A percentile compares a stretch with the other conserved stretches of the same genome.
phyloP scores from a whole-genome alignment of 2,797 vertebrate genomes.

The Botia almorhae region DNA sequence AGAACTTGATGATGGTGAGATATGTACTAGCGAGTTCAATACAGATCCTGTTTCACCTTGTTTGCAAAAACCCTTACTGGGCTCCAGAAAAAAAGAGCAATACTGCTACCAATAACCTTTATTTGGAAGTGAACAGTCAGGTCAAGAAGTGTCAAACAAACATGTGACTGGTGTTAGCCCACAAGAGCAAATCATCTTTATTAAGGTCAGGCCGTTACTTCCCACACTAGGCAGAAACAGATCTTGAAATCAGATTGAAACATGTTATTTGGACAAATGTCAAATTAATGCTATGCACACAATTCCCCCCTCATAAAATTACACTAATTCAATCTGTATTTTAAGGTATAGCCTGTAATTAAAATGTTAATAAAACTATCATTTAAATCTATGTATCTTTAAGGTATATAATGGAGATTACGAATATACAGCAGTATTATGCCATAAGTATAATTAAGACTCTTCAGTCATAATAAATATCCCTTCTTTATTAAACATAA shows the following conservation, averaged over 20 bases:
- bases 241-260: not conserved
- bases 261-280: not conserved
- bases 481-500: too few relatives aligned
- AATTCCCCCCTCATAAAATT: not conserved
- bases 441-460: too few relatives aligned
- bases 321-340: slow-evolving; percentile 13
- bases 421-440: too few relatives aligned
- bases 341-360: slow-evolving; percentile 21
- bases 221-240: slow-evolving; percentile 65
- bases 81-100: slow-evolving; percentile 90
- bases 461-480: too few relatives aligned
- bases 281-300: not conserved
- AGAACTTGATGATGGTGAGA: slow-evolving; percentile 2
- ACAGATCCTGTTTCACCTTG: not conserved
- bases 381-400: not conserved
- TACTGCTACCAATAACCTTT: slow-evolving; percentile 80
- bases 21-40: not conserved
- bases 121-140: slow-evolving; percentile 84
- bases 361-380: slow-evolving; percentile 12
- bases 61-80: slow-evolving; percentile 57
- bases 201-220: slow-evolving; percentile 70
- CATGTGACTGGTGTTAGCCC: slow-evolving; percentile 90
- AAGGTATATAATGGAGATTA: not conserved
- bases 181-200: slow-evolving; percentile 88
- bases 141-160: slow-evolving; percentile 91